Percentiles rank a stretch among this genome's conserved stretches.
Evolutionary conservation across 1,140 invertebrate genomes (phyloP).

Genomic region (Bombus confusus): DNA sequence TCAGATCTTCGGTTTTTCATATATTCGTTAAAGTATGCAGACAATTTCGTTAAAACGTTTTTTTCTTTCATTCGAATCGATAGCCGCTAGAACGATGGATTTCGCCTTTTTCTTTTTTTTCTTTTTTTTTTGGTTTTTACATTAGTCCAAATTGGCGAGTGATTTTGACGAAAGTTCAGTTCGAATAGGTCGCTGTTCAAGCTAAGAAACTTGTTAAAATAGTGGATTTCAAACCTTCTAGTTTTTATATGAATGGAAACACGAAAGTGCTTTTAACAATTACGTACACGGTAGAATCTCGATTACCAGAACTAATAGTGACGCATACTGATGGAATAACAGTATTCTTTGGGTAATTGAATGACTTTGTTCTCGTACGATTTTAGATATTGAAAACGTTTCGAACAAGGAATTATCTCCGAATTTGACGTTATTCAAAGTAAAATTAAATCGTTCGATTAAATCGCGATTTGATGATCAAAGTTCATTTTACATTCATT

Average conservation of each 20-base stretch:
- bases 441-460: background rate
- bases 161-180: background rate
- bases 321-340: background rate
- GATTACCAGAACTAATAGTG: background rate
- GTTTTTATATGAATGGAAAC: background rate
- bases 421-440: background rate
- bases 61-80: background rate
- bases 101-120: background rate
- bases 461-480: background rate
- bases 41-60: background rate
- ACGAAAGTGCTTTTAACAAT: background rate
- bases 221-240: background rate
- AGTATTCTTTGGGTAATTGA: background rate
- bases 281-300: background rate
- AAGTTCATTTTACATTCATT: background rate
- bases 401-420: background rate
- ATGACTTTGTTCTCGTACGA: background rate
- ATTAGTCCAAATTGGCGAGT: background rate
- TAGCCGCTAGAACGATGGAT: background rate
- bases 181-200: background rate
- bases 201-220: background rate
- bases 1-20: background rate
- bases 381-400: background rate
- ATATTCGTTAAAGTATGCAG: background rate
- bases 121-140: background rate